Base-by-base conservation (phyloP, 2,888 invertebrate species). In the Platynereis dumerilii region DNA sequence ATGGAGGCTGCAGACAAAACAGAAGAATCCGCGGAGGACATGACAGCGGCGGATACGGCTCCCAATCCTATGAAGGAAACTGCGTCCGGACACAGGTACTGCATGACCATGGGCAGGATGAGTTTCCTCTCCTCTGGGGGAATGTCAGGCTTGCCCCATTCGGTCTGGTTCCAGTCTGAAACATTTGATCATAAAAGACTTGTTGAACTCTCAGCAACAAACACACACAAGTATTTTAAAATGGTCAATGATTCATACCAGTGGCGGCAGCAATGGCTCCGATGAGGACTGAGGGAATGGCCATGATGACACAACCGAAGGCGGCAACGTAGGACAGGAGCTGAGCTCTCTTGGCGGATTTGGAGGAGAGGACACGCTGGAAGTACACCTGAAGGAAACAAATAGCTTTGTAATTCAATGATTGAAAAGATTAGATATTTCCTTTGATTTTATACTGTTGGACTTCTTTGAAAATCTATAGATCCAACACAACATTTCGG, bases 1-100 rank as follows among this genome's bases (percentile, higher is more conserved):
- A 99, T 98, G 29, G 97, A 96, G 75, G 95, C 94, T 2, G 98
- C 98, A 26, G 97, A 96, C 24, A 99, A 88, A 59, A 99, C 95
- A 75, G 97, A 97, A 61, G 98, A 98, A 86, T 99, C 98, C 0
- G 98, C 98, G 0, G 97, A 97, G 44, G 97, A 97, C 98, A 99
- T 99, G 72, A 99, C 98, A 24, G 98, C 98, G 0, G 98, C 99
- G 0, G 97, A 97, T 7, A 99, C 96, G 7, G 98, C 98, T 0
- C 99, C 99, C 71, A 99, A 88, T 7, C 97, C 98, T 82, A 99
- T 93, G 87, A 99, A 98, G 2, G 97, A 94, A 28, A 99, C 94
- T 85, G 93, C 92, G 83, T 92, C 91, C 0, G 98, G 98, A 10
- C 98, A 98, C 61, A 99, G 87, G 83, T 96, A 94, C 85, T 98